A percentile compares a stretch with the other conserved stretches of the same genome.
Evolutionary conservation across 1,140 invertebrate genomes (phyloP).

Genomic region (Leucophenga varia): DNA sequence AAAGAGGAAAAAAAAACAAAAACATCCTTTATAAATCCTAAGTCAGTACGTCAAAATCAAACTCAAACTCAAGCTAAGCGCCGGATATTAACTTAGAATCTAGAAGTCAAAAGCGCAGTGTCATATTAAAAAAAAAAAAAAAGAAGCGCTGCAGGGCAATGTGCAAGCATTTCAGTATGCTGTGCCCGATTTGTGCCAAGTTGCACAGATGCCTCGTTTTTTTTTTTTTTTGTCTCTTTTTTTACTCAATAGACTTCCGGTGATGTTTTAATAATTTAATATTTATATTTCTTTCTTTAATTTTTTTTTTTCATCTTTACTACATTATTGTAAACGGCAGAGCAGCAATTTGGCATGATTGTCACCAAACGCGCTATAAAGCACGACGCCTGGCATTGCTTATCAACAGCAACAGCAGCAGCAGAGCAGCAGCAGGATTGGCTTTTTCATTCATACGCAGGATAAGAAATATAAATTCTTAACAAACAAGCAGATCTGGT

Average conservation of each 20-base stretch:
- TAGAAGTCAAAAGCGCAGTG: too few relatives aligned
- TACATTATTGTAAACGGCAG: too few relatives aligned
- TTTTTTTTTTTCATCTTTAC: neutral
- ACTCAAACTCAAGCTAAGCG: too few relatives aligned
- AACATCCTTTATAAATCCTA: too few relatives aligned
- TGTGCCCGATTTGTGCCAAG: constrained; percentile 12
- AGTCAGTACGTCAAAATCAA: too few relatives aligned
- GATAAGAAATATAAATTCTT: too few relatives aligned
- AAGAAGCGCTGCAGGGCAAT: neutral
- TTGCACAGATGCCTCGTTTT: constrained; percentile 6
- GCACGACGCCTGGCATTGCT: constrained; percentile 5
- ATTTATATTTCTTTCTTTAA: constrained; percentile 36
- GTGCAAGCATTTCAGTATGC: neutral
- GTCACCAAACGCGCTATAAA: constrained; percentile 16
- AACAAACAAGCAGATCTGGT: constrained; percentile 11
- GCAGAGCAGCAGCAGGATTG: too few relatives aligned
- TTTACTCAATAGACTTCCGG: constrained; percentile 46
- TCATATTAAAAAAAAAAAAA: neutral
- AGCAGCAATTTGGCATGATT: constrained; percentile 5
- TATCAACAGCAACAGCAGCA: too few relatives aligned
- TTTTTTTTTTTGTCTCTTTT: constrained; percentile 28
- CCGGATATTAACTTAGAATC: too few relatives aligned
- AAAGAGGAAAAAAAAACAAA: too few relatives aligned
- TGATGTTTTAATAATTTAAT: constrained; percentile 52
- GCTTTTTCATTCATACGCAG: too few relatives aligned